These are phyloP conservation scores for Acrocephalus arundinaceus DNA, from an alignment of 2,113 vertebrate species.

Conservation along the genomic window DNA sequence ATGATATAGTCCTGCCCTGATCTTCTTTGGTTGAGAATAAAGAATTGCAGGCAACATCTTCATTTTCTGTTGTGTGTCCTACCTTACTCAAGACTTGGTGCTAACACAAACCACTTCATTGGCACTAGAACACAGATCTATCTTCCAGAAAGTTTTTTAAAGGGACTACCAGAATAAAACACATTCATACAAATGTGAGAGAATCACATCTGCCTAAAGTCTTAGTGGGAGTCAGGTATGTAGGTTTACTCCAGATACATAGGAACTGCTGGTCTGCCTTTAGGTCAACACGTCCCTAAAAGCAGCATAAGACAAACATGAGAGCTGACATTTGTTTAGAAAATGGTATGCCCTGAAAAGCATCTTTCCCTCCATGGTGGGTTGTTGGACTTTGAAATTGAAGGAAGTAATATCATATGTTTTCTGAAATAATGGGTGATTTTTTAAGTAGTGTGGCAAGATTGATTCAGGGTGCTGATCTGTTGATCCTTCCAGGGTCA, in stretches of 20 bases:
- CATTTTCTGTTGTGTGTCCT: neutral
- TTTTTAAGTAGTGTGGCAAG: neutral
- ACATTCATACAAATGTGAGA: neutral
- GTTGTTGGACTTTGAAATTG: neutral
- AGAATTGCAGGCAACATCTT: neutral
- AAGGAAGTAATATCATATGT: neutral
- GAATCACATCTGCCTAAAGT: neutral
- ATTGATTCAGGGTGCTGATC: neutral
- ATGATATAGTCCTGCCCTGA: neutral
- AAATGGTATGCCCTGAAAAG: neutral
- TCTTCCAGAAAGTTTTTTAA: neutral
- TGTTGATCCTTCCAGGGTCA: neutral
- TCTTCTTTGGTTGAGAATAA: neutral
- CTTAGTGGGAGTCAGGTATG: neutral
- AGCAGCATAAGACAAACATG: neutral
- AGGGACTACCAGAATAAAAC: neutral
- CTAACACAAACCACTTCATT: neutral
- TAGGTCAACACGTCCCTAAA: neutral
- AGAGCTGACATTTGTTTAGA: neutral
- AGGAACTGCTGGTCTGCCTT: neutral
- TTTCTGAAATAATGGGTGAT: neutral
- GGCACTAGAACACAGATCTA: neutral
- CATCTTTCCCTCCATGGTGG: neutral
- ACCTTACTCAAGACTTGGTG: neutral
- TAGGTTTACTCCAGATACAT: neutral